Conservation (phyloP, 1,140 invertebrate species). For the Zaprionus tsacasi region DNA sequence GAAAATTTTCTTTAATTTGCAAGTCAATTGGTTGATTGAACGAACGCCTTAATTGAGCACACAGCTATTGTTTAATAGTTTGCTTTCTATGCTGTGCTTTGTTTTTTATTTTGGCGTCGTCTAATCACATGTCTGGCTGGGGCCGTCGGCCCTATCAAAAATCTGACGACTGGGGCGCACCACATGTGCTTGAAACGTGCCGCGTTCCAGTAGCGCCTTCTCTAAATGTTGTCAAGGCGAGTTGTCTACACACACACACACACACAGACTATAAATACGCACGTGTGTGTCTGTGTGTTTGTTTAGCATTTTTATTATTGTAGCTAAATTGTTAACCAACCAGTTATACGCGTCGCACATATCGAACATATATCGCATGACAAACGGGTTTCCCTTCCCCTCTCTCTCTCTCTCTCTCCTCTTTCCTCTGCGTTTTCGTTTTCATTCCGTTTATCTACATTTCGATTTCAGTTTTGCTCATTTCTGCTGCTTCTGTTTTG, state of each 20-base stretch:
- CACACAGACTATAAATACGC: conserved; percentile 5
- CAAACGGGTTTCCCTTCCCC: conserved; percentile 29
- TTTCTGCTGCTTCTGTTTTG: not conserved
- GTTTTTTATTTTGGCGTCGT: not conserved
- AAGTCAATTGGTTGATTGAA: conserved; percentile 1
- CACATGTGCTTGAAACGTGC: conserved; percentile 7
- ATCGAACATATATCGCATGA: conserved; percentile 19
- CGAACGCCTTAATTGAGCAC: conserved; percentile 1
- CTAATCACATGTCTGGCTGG: conserved; percentile 1
- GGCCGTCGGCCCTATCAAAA: not conserved
- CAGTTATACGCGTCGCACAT: conserved; percentile 25
- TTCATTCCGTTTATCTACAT: conserved; percentile 8
- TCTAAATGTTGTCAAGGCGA: not conserved
- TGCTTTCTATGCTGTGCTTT: not conserved
- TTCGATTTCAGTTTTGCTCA: not conserved
- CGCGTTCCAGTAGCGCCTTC: not conserved
- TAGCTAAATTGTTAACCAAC: conserved; percentile 33
- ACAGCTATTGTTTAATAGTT: not conserved
- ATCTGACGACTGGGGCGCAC: not conserved
- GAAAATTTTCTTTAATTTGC: not conserved
- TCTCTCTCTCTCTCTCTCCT: no score
- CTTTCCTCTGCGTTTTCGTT: not conserved
- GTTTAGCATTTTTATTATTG: not conserved
- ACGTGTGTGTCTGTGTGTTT: not conserved
- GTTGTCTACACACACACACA: not conserved